Conservation (phyloP, 35 echinoderm and acorn worm species). For the Stichopus chloronotus region DNA sequence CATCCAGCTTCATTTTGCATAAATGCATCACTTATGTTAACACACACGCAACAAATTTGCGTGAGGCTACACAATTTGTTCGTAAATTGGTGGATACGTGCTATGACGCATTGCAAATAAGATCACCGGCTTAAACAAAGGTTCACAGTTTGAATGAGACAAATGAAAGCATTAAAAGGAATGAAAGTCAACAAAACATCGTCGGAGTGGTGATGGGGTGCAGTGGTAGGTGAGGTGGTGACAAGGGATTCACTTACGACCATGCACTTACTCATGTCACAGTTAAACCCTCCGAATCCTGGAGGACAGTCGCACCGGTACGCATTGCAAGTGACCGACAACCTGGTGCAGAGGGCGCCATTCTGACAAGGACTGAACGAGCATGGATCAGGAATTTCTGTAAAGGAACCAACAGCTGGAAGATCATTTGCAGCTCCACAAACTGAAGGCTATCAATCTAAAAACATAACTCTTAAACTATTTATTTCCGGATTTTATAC, state of each 20-base stretch:
- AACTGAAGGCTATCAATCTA: too few relatives aligned
- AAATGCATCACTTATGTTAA: too few relatives aligned
- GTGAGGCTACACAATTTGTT: background rate
- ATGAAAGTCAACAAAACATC: too few relatives aligned
- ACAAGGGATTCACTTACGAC: background rate
- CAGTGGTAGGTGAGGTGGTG: background rate
- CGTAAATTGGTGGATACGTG: background rate
- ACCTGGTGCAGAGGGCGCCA: constrained; percentile 16
- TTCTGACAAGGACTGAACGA: constrained; percentile 47
- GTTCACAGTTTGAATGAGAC: too few relatives aligned
- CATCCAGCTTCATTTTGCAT: too few relatives aligned
- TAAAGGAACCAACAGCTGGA: background rate
- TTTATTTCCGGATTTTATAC: too few relatives aligned
- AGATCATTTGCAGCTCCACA: too few relatives aligned
- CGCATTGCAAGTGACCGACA: constrained; percentile 24
- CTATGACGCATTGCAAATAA: background rate
- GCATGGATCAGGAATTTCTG: constrained; percentile 57
- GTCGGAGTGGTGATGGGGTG: too few relatives aligned
- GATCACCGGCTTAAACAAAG: background rate
- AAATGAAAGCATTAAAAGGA: too few relatives aligned
- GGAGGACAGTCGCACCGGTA: constrained; percentile 43
- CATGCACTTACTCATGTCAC: constrained; percentile 48
- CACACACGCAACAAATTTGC: too few relatives aligned
- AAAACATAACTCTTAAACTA: too few relatives aligned
- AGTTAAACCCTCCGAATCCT: constrained; percentile 39